These are phyloP conservation scores for Agapornis canus DNA, from an alignment of 2,797 vertebrate genomes.

Conservation along the genomic window DNA sequence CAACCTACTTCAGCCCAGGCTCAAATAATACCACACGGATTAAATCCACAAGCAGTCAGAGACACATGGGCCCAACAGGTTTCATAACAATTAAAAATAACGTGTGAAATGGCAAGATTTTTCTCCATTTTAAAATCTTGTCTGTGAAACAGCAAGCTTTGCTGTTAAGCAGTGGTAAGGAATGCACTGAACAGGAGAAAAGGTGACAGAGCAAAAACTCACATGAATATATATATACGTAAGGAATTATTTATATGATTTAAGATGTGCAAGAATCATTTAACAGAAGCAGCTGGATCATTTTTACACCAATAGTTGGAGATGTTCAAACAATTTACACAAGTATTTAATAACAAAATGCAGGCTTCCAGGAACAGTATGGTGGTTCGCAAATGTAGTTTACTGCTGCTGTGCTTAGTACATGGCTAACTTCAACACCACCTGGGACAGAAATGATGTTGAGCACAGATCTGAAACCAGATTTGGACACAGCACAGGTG, in stretches of 20 bases:
- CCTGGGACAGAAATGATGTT: background rate
- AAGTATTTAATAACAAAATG: background rate
- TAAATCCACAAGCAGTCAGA: background rate
- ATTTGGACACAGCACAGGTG: fast-evolving
- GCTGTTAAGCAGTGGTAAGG: background rate
- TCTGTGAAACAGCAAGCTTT: background rate
- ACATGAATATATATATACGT: fast-evolving
- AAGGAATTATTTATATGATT: background rate
- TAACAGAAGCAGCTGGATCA: background rate
- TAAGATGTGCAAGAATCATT: background rate
- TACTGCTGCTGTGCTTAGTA: background rate
- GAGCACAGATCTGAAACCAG: background rate
- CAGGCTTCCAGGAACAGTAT: background rate
- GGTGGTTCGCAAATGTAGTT: background rate
- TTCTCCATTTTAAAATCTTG: background rate
- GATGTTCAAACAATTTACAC: background rate
- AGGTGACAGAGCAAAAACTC: background rate
- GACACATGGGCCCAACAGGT: background rate
- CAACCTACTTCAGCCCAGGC: background rate
- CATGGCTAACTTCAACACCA: background rate
- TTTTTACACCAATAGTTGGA: background rate
- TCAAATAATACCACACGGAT: background rate
- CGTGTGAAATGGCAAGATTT: background rate
- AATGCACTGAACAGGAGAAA: background rate
- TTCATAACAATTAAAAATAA: background rate